Conservation (phyloP, 2,113 vertebrate species). For the Hyperopisus bebe region DNA sequence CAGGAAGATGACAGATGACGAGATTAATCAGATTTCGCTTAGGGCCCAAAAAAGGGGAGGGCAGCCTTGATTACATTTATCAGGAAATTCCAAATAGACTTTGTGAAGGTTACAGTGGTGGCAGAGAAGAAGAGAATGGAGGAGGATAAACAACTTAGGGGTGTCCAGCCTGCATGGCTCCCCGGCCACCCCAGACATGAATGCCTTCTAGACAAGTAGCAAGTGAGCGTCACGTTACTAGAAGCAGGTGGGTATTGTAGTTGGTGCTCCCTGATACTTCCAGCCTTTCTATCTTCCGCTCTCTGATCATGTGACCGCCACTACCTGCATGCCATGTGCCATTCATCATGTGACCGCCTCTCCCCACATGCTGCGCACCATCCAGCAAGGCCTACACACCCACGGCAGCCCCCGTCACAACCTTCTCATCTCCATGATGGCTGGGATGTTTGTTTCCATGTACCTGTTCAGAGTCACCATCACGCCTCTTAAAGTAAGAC, state of each 20-base stretch:
- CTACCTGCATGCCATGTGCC: neutral
- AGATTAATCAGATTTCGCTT: neutral
- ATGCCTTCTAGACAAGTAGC: neutral
- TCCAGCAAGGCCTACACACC: conserved; percentile 66
- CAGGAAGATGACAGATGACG: neutral
- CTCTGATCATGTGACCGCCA: neutral
- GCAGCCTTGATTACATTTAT: neutral
- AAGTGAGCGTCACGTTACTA: neutral
- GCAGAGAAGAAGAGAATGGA: neutral
- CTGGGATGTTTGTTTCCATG: conserved; percentile 83
- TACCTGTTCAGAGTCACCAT: conserved; percentile 87
- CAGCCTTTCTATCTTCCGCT: neutral
- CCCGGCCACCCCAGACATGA: neutral
- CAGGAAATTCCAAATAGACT: neutral
- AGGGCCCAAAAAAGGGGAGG: neutral
- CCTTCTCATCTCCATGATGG: conserved; percentile 88
- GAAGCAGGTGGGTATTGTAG: neutral
- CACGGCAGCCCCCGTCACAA: conserved; percentile 83
- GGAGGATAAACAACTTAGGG: neutral
- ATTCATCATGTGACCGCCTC: neutral
- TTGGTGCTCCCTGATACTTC: neutral
- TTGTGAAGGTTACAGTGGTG: neutral
- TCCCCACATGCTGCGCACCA: neutral
- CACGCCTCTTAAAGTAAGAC: conserved; percentile 70
- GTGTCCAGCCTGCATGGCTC: neutral